phyloP scores from a whole-genome alignment of 2,113 vertebrate species.

The Rafetus swinhoei region DNA sequence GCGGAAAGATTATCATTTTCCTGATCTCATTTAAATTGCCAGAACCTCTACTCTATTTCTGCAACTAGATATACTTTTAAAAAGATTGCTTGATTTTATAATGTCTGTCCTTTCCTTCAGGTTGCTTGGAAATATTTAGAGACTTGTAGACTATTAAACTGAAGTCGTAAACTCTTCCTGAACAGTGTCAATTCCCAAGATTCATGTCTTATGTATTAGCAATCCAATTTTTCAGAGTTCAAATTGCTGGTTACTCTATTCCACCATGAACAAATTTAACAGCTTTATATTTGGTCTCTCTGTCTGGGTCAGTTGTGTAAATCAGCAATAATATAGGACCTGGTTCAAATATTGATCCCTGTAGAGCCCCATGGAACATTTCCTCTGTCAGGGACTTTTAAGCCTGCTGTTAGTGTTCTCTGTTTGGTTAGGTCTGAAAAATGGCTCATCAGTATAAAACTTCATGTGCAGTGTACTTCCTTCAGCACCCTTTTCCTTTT shows the following conservation, averaged over 20 bases:
- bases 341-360: background rate
- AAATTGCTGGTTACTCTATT: background rate
- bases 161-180: background rate
- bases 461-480: background rate
- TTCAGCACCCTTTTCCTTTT: background rate
- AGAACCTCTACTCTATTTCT: background rate
- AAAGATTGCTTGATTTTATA: background rate
- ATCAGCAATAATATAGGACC: background rate
- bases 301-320: slow-evolving; percentile 7
- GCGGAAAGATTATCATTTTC: background rate
- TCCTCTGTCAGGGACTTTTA: slow-evolving; percentile 5
- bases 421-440: background rate
- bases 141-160: background rate
- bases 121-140: slow-evolving; percentile 30
- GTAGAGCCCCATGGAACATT: background rate
- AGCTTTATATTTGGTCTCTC: background rate
- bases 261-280: slow-evolving; percentile 21
- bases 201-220: slow-evolving; percentile 29
- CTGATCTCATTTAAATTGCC: background rate
- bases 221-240: slow-evolving; percentile 41
- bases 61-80: background rate
- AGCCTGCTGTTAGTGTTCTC: background rate
- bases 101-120: background rate
- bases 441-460: background rate
- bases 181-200: slow-evolving; percentile 15